These are phyloP conservation scores for Hylaeus volcanicus DNA, from an alignment of 1,140 invertebrate genomes.

Conservation along the genomic window DNA sequence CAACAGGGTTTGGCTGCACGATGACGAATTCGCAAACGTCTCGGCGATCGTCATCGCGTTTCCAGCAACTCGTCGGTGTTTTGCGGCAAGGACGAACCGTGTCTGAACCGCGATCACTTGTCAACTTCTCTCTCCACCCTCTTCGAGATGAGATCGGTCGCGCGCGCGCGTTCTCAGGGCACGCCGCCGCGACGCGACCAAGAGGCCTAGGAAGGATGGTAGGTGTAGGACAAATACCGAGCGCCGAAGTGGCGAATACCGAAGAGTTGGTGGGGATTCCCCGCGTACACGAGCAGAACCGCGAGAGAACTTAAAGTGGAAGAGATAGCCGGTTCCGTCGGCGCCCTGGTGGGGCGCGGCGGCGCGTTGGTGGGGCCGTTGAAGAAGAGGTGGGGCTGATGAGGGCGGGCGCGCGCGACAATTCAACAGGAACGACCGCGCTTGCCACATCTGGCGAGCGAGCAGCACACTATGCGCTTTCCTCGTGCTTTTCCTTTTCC, in stretches of 20 bases:
- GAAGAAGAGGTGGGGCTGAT: slow-evolving; percentile 67
- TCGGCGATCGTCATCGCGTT: slow-evolving; percentile 32
- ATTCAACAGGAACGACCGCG: slow-evolving; percentile 76
- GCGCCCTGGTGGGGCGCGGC: slow-evolving; percentile 52
- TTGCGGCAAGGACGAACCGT: slow-evolving; percentile 44
- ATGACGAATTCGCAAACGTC: slow-evolving; percentile 37
- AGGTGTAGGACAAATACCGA: slow-evolving; percentile 66
- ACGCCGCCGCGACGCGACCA: slow-evolving; percentile 52
- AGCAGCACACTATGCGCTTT: slow-evolving; percentile 63
- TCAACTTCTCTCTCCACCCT: slow-evolving; percentile 27
- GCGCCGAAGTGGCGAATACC: slow-evolving; percentile 67
- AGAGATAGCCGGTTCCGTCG: slow-evolving; percentile 72
- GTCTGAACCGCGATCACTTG: slow-evolving; percentile 48
- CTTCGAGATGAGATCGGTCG: not conserved
- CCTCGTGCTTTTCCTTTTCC: slow-evolving; percentile 1
- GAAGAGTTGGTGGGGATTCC: slow-evolving; percentile 62
- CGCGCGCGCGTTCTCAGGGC: slow-evolving; percentile 21
- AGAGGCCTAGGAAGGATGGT: slow-evolving; percentile 55
- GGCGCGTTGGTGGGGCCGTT: slow-evolving; percentile 61
- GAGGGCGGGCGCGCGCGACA: slow-evolving; percentile 78
- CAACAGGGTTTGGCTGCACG: slow-evolving; percentile 1
- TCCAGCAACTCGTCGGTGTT: slow-evolving; percentile 42
- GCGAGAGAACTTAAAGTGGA: slow-evolving; percentile 68
- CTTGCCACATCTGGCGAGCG: slow-evolving; percentile 77
- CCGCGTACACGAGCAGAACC: slow-evolving; percentile 62